Evolutionary conservation across 2,888 invertebrate species (phyloP).

Genomic region (Thecophora atra): DNA sequence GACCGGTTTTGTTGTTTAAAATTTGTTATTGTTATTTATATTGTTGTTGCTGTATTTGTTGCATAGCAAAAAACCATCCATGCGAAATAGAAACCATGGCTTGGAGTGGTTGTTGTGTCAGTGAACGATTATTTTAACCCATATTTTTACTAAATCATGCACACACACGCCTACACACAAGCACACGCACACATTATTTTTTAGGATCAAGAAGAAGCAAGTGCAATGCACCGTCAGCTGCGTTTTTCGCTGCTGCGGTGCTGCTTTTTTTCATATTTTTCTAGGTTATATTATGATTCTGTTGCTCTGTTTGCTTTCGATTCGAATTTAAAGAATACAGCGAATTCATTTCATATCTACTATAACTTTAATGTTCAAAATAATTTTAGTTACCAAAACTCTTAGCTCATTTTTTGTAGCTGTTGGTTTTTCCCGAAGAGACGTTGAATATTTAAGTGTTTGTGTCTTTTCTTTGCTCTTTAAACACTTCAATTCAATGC

Average conservation of each 20-base stretch:
- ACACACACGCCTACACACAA: slow-evolving; percentile 9
- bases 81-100: background rate
- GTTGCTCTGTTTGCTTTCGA: background rate
- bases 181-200: background rate
- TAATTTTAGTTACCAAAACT: too few species aligned
- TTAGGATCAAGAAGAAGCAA: background rate
- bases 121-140: slow-evolving; percentile 30
- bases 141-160: slow-evolving; percentile 16
- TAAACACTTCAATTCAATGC: background rate
- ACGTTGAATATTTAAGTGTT: too few species aligned
- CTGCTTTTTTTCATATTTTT: background rate
- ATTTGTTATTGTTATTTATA: background rate
- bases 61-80: background rate
- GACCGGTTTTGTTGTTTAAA: slow-evolving; percentile 8
- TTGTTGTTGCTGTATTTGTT: background rate
- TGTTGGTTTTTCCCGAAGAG: too few species aligned
- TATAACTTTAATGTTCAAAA: too few species aligned
- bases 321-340: too few species aligned
- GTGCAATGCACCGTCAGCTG: slow-evolving; percentile 31
- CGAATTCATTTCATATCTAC: too few species aligned
- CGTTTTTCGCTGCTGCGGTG: background rate
- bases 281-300: too few species aligned
- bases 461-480: too few species aligned
- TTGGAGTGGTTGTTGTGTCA: background rate
- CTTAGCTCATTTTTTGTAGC: too few species aligned